Base-by-base conservation (phyloP, 1,140 invertebrate species). In the Babylonia areolata region DNA sequence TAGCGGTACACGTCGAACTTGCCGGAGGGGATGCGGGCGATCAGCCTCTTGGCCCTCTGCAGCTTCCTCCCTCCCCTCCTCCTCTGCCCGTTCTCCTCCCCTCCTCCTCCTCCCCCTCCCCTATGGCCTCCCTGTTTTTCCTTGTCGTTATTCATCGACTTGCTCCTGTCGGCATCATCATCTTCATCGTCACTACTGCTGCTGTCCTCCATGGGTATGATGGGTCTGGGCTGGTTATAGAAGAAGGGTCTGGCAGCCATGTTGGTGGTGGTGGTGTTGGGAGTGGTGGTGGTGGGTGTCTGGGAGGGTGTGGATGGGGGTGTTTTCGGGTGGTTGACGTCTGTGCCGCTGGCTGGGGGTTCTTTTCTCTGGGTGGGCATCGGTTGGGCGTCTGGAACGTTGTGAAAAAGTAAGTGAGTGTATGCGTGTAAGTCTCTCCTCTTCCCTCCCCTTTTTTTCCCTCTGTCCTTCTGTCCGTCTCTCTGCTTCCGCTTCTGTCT, bases 21-120 rank as follows among this genome's bases (percentile, higher is more conserved):
- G 92, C 97, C 97, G 73, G 98, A 99, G 78, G 99, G 99, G 94
- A 99, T 99, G 95, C 98, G 98, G 93, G 99, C 98, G 92, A 99
- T 99, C 86, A 99, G 96, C 85, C 97, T 97, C 95, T 99, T 99
- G 90, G 99, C 99, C 93, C 98, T 97, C 91, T 98, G 97, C 79
- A 97, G 95, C 94, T 99, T 99, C 94, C 99, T 99, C 95, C 99
- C 98, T 31, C 91, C 91, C 64, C 91, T 91, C 42, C 90, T 87
- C 77, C 89, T 69, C 79, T 90, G 90, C 85, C 91, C 92, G 94
- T 92, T 96, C 28, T 88, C 88, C 20, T 85, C 75, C 2, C 37
- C 64, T 5, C 81, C 77, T 64, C 28, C 58, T 64, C 58, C 58
- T 83, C 9, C 58, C 28, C 58, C 58, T 64, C 58, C 58, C 28